phyloP scores from a whole-genome alignment of 2,113 vertebrate species.

The Rhabdornis inornatus region DNA sequence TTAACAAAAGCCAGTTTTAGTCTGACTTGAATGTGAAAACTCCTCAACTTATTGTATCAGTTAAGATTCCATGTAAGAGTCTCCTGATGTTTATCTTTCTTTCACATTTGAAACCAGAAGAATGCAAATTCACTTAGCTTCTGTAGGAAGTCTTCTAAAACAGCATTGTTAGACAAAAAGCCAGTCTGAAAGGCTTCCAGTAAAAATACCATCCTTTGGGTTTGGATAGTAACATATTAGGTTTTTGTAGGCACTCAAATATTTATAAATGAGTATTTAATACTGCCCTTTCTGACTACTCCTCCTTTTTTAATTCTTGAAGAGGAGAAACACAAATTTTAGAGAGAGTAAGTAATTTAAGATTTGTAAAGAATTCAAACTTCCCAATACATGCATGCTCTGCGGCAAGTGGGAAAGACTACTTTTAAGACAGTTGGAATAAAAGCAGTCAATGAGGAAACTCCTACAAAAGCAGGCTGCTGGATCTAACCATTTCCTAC shows the following conservation, averaged over 20 bases:
- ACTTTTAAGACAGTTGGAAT: background rate
- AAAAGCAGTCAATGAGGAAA: background rate
- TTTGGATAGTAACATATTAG: background rate
- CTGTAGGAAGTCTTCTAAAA: background rate
- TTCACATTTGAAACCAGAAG: background rate
- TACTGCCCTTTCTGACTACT: background rate
- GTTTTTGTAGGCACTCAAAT: background rate
- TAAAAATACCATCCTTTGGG: background rate
- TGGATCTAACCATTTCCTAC: background rate
- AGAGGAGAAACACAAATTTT: background rate
- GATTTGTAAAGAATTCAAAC: background rate
- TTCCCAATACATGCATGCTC: background rate
- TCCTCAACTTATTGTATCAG: background rate
- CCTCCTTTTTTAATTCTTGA: background rate
- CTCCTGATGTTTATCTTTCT: background rate
- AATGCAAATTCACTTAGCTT: background rate
- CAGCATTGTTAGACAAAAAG: background rate
- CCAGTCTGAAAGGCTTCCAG: background rate
- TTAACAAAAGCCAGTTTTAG: constrained; percentile 7
- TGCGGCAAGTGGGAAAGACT: background rate
- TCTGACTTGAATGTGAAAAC: background rate
- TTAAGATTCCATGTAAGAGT: background rate
- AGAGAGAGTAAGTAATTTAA: background rate
- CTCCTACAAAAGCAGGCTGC: background rate
- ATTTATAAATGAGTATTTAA: background rate